Base-by-base conservation (phyloP, 2,113 vertebrate genomes). In the Gambusia affinis region DNA sequence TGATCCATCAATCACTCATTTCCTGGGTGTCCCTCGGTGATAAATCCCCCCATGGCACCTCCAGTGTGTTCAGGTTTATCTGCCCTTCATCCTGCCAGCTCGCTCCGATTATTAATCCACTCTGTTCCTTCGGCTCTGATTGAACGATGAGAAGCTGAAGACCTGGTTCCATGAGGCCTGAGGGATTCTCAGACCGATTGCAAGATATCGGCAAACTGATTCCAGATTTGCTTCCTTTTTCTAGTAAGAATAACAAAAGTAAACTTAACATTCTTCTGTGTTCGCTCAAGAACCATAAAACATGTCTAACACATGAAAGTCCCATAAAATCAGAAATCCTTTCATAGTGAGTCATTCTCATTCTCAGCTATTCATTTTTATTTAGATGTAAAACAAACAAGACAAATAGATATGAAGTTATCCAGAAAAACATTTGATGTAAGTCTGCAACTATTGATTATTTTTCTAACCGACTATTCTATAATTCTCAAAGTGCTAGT, bases 1-100 rank as follows among this genome's bases (percentile, higher is more conserved):
- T 91, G 90, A 94, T 89, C 90, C 81, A 87, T 90, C 92, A 86
- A 89, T 94, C 92, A 92, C 81, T 81, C 70, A 78, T 78, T 73
- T 85, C 73, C 86, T 33, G 12, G 0, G 44, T 47, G 44, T 51
- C 61, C 3, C 66, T 37, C 10, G 11, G 35, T 37, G 11, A 37
- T 37, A 37, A 37, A 37, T 11, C 37, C 27, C 12, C 70, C 22
- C 17, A 19, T 54, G 81, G 83, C 81, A 85, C 78, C 67, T 72
- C 85, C 64, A 17, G 8, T 60, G 70, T 74, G 64, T 24, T 1
- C 67, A 76, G 61, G 77, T 79, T 80, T 72, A 76, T 75, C 60
- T 28, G 12, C 68, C 79, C 60, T 44, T 0, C 19, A 67, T 33
- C 33, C 62, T 6, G 1, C 17, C 73, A 75, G 78, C 66, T 73